Evolutionary conservation across 2,113 vertebrate species (phyloP), one percentile per base, ranked within the genome.

Genomic region (Nicator chloris): DNA sequence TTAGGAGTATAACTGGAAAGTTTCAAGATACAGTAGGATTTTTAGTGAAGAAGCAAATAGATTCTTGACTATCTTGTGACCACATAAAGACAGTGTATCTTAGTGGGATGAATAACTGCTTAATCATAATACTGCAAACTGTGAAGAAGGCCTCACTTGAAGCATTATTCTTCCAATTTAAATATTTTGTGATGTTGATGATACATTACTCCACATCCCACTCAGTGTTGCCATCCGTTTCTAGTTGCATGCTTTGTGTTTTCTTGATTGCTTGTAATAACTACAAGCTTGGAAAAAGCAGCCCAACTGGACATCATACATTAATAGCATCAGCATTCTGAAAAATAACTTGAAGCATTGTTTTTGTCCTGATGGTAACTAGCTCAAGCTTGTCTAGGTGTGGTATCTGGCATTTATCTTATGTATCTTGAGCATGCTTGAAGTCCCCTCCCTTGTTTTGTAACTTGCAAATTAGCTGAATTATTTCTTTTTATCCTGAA

Each of bases 381-480:
- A 92, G 91, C 88, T 95, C 84, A 65, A 82, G 82, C 90, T 84
- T 97, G 90, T 94, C 81, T 96, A 94, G 95, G 90, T 97, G 91
- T 97, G 96, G 91, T 86, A 35, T 87, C 68, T 68, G 88, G 90
- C 82, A 82, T 66, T 91, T 82, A 49, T 56, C 63, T 91, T 71
- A 60, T 68, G 15, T 95, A 79, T 76, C 77, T 35, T 82, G 82
- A 81, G 57, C 61, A 54, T 94, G 49, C 83, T 90, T 96, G 69
- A 75, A 79, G 77, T 89, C 59, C 60, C 57, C 65, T 97, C 94
- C 73, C 69, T 94, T 97, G 86, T 94, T 82, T 96, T 96, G 81
- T 71, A 94, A 94, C 50, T 82, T 95, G 54, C 40, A 77, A 93
- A 82, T 92, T 88, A 78, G 72, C 45, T 21, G 11, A 75, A 65